Conservation (phyloP, 2,888 invertebrate species). For the Ormia ochracea region DNA sequence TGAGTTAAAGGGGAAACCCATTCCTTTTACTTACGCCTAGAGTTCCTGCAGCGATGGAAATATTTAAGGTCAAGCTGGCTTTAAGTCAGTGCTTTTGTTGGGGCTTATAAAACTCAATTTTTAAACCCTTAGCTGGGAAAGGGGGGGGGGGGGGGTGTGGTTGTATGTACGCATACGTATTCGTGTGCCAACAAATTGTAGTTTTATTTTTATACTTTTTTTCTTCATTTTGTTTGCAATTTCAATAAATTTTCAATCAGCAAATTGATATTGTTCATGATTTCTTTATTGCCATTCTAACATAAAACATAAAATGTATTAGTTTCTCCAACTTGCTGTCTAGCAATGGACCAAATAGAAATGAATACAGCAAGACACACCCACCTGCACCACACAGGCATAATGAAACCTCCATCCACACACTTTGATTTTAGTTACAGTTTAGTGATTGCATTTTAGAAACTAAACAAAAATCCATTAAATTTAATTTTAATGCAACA, state of each 20-base stretch:
- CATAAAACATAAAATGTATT: slow-evolving; percentile 53
- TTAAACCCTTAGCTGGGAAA: too few relatives aligned
- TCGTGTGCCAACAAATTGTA: too few relatives aligned
- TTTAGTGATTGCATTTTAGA: slow-evolving; percentile 47
- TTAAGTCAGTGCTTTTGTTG: too few relatives aligned
- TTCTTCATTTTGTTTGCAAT: slow-evolving; percentile 29
- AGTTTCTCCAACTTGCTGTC: slow-evolving; percentile 14
- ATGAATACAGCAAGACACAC: slow-evolving; percentile 53
- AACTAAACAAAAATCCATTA: slow-evolving; percentile 47
- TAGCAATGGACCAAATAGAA: not conserved
- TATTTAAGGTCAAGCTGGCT: too few relatives aligned
- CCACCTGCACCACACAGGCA: slow-evolving; percentile 18
- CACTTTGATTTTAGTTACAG: slow-evolving; percentile 29
- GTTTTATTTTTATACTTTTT: not conserved
- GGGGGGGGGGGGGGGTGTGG: too few relatives aligned
- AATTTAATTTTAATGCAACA: slow-evolving; percentile 49
- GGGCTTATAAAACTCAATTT: too few relatives aligned
- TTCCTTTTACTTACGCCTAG: too few relatives aligned
- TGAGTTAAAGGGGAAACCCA: too few relatives aligned
- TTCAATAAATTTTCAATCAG: slow-evolving; percentile 76
- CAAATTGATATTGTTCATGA: slow-evolving; percentile 76
- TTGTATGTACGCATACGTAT: too few relatives aligned
- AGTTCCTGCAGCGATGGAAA: too few relatives aligned
- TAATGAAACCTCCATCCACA: not conserved
- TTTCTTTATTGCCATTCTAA: slow-evolving; percentile 67